Conservation (phyloP, 2,888 invertebrate genomes). For the Lasioglossum leucozonium region DNA sequence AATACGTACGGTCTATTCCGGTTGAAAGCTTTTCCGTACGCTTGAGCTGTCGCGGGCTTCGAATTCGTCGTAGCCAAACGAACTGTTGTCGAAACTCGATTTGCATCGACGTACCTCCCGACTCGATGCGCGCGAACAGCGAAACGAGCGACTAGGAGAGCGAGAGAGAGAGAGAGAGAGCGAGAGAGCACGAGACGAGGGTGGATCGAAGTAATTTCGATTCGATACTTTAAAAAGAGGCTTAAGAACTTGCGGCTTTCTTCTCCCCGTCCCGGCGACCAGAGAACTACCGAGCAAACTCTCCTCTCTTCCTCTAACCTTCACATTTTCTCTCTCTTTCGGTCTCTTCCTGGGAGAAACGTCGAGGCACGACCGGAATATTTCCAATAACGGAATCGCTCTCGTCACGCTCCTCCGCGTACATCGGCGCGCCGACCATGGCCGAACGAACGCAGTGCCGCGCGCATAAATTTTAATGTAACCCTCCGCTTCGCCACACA, state of each 20-base stretch:
- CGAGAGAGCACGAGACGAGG: not conserved
- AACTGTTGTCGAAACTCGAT: conserved; percentile 72
- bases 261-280: not conserved
- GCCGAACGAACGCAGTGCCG: conserved; percentile 31
- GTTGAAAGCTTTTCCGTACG: conserved; percentile 41
- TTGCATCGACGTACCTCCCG: conserved; percentile 69
- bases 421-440: conserved; percentile 12
- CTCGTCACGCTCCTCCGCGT: conserved; percentile 6
- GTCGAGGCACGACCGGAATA: conserved; percentile 32
- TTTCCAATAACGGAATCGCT: conserved; percentile 53
- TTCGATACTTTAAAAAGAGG: conserved; percentile 70
- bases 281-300: not conserved
- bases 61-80: conserved; percentile 65
- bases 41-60: conserved; percentile 58
- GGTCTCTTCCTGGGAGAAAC: conserved; percentile 2
- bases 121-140: conserved; percentile 31
- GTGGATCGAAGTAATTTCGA: conserved; percentile 68
- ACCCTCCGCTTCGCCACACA: not conserved
- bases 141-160: not conserved
- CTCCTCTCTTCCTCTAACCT: not conserved
- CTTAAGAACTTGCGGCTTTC: conserved; percentile 36
- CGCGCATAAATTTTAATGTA: conserved; percentile 60
- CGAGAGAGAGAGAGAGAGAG: not conserved
- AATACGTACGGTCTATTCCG: conserved; percentile 38
- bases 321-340: not conserved